phyloP scores from a whole-genome alignment of 2,113 vertebrate genomes.

The Corapipo altera region DNA sequence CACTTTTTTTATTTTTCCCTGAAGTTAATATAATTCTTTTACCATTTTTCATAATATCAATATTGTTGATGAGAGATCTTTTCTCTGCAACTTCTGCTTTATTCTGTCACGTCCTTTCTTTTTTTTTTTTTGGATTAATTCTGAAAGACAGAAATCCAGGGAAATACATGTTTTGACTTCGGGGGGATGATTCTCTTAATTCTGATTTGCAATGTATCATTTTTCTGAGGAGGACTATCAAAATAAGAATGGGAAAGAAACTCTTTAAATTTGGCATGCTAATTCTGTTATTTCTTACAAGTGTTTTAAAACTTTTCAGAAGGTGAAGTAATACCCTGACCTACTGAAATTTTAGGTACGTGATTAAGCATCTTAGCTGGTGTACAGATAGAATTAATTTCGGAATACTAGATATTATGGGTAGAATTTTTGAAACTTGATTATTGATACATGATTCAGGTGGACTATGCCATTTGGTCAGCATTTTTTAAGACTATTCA shows the following conservation, averaged over 20 bases:
- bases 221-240: neutral
- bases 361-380: neutral
- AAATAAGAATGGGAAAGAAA: neutral
- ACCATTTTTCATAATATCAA: neutral
- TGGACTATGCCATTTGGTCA: rapidly evolving
- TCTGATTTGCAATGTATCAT: neutral
- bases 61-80: neutral
- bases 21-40: neutral
- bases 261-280: neutral
- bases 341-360: neutral
- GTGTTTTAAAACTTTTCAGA: neutral
- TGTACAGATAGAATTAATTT: neutral
- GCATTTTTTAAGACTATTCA: neutral
- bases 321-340: neutral
- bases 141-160: neutral
- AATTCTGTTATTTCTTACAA: neutral
- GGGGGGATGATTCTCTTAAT: neutral
- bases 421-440: neutral
- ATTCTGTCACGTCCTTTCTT: neutral
- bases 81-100: neutral
- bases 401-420: neutral
- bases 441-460: neutral
- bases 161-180: neutral
- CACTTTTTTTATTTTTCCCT: neutral
- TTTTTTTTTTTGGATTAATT: neutral